These are phyloP conservation scores for Patiria pectinifera DNA, from an alignment of 53 echinoderm and acorn worm genomes.

Conservation along the genomic window DNA sequence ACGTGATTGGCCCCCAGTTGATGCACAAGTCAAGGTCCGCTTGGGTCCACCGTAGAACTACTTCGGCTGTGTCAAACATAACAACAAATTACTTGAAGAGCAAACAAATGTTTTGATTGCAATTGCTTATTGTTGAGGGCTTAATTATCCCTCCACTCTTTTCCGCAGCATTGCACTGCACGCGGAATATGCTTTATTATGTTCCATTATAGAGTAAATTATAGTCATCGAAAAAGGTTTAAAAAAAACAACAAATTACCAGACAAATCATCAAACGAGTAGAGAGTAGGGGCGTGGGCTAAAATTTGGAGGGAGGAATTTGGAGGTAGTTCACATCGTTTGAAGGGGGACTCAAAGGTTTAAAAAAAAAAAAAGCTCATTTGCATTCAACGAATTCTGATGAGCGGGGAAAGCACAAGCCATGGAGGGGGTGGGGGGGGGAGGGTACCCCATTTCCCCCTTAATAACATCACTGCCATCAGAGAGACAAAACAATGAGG, in stretches of 20 bases:
- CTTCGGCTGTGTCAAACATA: constrained; percentile 42
- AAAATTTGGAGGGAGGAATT: too few species aligned
- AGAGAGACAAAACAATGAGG: neutral
- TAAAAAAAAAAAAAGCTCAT: neutral
- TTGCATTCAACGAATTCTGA: neutral
- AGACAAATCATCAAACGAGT: too few species aligned
- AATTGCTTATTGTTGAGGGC: neutral
- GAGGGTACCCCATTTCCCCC: neutral
- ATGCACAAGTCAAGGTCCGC: constrained; percentile 77
- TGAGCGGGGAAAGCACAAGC: neutral
- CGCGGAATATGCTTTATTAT: too few species aligned
- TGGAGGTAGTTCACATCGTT: too few species aligned
- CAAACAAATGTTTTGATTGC: neutral
- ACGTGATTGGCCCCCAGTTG: constrained; percentile 90
- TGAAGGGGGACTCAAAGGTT: too few species aligned
- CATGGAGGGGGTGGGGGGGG: neutral
- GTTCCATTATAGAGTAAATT: too few species aligned
- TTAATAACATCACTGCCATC: neutral
- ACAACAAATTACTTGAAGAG: neutral
- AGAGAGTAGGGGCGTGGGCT: too few species aligned
- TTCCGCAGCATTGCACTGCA: too few species aligned
- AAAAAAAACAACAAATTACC: too few species aligned
- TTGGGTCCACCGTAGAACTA: constrained; percentile 76
- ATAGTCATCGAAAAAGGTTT: too few species aligned
- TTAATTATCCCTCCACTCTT: too few species aligned